These are phyloP conservation scores for Aricia artaxerxes DNA, from an alignment of 2,888 invertebrate species.

Conservation along the genomic window DNA sequence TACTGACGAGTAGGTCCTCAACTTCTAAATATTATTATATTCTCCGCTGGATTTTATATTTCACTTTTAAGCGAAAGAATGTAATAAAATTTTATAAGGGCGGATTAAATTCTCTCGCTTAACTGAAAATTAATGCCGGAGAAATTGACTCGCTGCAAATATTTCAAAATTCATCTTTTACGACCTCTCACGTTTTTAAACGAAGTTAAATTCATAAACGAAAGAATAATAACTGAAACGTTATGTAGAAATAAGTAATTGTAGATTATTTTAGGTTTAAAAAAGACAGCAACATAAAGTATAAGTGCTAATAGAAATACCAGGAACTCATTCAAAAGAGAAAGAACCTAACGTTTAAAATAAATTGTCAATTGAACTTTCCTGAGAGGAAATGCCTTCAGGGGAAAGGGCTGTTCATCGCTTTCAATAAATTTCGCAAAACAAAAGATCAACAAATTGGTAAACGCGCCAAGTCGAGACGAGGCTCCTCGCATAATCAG, in stretches of 20 bases:
- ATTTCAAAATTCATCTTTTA: background rate
- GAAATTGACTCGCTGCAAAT: background rate
- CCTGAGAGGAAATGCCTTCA: background rate
- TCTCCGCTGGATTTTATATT: background rate
- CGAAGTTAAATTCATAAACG: background rate
- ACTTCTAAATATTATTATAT: slow-evolving; percentile 9
- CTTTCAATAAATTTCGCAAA: slow-evolving; percentile 19
- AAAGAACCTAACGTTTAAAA: background rate
- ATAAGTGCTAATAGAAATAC: background rate
- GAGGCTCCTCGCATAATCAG: slow-evolving; percentile 11
- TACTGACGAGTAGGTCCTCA: background rate
- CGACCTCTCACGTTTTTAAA: background rate
- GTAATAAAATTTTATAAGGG: slow-evolving; percentile 12
- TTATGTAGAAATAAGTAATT: background rate
- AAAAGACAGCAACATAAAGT: background rate
- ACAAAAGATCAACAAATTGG: slow-evolving; percentile 20
- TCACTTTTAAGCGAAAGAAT: background rate
- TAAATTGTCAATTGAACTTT: slow-evolving; percentile 17
- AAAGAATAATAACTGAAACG: background rate
- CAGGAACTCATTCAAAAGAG: background rate
- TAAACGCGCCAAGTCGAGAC: slow-evolving; percentile 8
- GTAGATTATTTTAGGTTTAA: background rate
- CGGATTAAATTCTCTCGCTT: background rate
- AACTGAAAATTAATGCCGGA: slow-evolving; percentile 1
- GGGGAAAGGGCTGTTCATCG: background rate